A percentile compares a stretch with the other conserved stretches of the same genome.
Evolutionary conservation across 2,888 invertebrate genomes (phyloP).

Genomic region (Agrenia bidenticulata): DNA sequence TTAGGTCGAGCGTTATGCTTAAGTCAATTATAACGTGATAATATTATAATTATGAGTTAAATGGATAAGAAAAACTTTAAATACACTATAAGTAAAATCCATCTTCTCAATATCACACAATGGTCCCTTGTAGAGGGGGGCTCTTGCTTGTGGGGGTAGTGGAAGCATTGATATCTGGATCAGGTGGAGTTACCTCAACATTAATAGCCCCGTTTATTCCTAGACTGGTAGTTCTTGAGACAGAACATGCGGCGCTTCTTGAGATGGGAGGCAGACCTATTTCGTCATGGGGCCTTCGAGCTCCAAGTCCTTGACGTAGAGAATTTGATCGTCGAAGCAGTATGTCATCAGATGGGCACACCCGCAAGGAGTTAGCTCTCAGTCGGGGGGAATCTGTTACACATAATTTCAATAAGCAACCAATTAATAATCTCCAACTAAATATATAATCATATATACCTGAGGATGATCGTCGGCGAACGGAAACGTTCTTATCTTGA

Average conservation of each 20-base stretch:
- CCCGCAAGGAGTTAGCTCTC: slow-evolving; percentile 79
- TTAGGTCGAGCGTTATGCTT: no score
- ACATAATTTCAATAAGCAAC: no score
- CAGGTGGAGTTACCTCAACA: slow-evolving; percentile 50
- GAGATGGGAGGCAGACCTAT: slow-evolving; percentile 49
- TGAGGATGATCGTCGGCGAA: slow-evolving; percentile 37
- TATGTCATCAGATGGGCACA: slow-evolving; percentile 69
- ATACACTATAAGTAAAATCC: no score
- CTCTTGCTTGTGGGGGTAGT: slow-evolving; percentile 30
- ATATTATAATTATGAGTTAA: no score
- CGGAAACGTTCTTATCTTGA: slow-evolving; percentile 26
- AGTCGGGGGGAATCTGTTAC: slow-evolving; percentile 50
- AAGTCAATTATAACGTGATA: no score
- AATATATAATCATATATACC: slow-evolving; percentile 23
- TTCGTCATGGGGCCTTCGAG: slow-evolving; percentile 56
- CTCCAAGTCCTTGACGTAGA: slow-evolving; percentile 74
- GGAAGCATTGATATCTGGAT: slow-evolving; percentile 19
- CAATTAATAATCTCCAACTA: no score
- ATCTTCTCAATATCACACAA: slow-evolving; percentile 53
- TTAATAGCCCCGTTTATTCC: slow-evolving; percentile 48
- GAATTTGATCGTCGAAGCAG: slow-evolving; percentile 79
- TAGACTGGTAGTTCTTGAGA: slow-evolving; percentile 8
- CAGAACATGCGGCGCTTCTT: slow-evolving; percentile 15
- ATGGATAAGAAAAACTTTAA: no score
- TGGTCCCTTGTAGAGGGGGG: slow-evolving; percentile 52